Percentiles rank a stretch among this genome's conserved stretches.
phyloP scores from a whole-genome alignment of 2,797 vertebrate species.

The Argya squamiceps region DNA sequence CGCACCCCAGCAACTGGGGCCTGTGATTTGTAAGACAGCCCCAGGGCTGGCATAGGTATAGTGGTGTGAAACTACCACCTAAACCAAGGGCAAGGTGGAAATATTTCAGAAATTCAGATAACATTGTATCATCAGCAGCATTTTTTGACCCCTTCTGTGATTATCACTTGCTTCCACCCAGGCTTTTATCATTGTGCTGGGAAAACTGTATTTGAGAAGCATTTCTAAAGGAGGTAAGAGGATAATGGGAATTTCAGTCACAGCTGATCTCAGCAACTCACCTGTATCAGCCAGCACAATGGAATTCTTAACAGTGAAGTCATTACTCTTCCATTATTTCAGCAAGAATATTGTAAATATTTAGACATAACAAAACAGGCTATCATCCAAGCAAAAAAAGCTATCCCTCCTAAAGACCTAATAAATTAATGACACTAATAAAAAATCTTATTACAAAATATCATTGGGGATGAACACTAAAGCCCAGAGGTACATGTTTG shows the following conservation, averaged over 20 bases:
- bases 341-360: not conserved
- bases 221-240: not conserved
- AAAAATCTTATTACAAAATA: not conserved
- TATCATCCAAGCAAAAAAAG: not conserved
- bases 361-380: not conserved
- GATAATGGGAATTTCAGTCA: not conserved
- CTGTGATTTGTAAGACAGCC: not conserved
- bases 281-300: not conserved
- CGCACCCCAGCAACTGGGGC: too few relatives aligned
- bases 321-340: not conserved
- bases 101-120: not conserved
- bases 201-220: not conserved
- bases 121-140: not conserved
- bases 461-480: not conserved
- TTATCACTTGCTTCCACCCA: not conserved
- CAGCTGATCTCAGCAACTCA: not conserved
- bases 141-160: not conserved
- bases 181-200: not conserved
- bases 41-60: rapidly evolving
- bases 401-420: not conserved
- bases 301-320: not conserved
- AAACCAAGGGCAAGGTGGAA: not conserved
- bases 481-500: not conserved
- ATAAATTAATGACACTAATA: not conserved
- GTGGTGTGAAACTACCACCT: not conserved